Evolutionary conservation across 2,888 invertebrate genomes (phyloP), one percentile per base, ranked within the genome.

Genomic region (Melieria crassipennis): DNA sequence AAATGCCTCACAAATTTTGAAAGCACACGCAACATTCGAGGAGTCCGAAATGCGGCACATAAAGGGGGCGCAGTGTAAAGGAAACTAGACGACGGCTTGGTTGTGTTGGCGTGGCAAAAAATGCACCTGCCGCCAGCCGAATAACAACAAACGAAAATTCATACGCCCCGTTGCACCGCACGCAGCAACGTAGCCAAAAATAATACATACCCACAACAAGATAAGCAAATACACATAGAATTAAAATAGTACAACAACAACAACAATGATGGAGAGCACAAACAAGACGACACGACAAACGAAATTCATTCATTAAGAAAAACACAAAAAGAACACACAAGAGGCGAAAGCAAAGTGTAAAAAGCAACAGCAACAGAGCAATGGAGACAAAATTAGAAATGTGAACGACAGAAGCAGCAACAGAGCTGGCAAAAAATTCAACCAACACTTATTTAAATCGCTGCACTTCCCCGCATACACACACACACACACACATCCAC

Each of bases 51-150:
- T 42, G 43, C 6, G 61, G 11, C 11, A 6, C n/a, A n/a, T 10
- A 42, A 45, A 0, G 30, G 30, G n/a, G 30, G 10, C n/a, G 61
- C n/a, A 64, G 11, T 11, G 50, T 30, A 64, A 63, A 13, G 30
- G 1, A 30, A 30, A 30, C 30, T 30, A 30, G 11, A 10, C 30
- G 7, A 64, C 5, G 48, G 10, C 11, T 13, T 46, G 45, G n/a
- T 43, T 4, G n/a, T 47, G 64, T 70, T 65, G 64, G 58, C 70
- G 58, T 70, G 60, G 70, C 70, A 70, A 65, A 60, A 50, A 65
- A 45, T 58, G 63, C 70, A 70, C 65, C 70, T 65, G 70, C 52
- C 13, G 45, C 13, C 42, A 30, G 64, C 46, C 50, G n/a, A 11
- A 58, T 45, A 62, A 43, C 47, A 69, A 56, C 45, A 61, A 61